These are phyloP conservation scores for Lycaon pictus DNA, from an alignment of 2,113 vertebrate genomes.

Conservation along the genomic window DNA sequence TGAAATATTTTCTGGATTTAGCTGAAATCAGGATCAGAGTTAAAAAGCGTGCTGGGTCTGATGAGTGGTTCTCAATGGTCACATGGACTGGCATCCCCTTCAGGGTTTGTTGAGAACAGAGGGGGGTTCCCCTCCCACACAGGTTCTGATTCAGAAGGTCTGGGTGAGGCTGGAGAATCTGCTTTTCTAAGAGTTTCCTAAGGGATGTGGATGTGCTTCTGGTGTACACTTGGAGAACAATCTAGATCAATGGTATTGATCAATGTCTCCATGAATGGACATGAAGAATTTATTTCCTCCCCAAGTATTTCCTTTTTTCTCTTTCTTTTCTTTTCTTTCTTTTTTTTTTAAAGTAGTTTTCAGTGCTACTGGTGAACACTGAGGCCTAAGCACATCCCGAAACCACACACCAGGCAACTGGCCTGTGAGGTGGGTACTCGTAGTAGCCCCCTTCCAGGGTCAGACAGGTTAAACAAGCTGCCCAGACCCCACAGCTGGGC, in stretches of 20 bases:
- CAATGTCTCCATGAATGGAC: too few species aligned
- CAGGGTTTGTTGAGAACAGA: background rate
- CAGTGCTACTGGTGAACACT: background rate
- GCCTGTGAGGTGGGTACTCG: rapidly evolving
- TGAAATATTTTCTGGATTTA: background rate
- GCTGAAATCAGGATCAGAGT: background rate
- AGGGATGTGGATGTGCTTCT: rapidly evolving
- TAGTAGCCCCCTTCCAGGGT: rapidly evolving
- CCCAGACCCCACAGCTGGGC: background rate
- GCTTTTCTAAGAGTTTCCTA: background rate
- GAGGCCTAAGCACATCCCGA: rapidly evolving
- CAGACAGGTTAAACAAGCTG: too few species aligned
- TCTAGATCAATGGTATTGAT: background rate
- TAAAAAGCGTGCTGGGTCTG: background rate
- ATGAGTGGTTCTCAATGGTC: background rate
- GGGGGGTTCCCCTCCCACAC: background rate
- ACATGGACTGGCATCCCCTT: rapidly evolving
- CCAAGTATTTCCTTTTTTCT: background rate
- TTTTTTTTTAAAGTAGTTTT: background rate
- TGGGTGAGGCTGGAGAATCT: background rate
- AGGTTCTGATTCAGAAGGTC: background rate
- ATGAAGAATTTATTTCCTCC: rapidly evolving
- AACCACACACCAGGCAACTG: background rate
- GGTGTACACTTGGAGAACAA: background rate
- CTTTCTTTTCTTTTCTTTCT: background rate